Base-by-base conservation (phyloP, 1,140 invertebrate genomes). In the Parapsyche elsis region DNA sequence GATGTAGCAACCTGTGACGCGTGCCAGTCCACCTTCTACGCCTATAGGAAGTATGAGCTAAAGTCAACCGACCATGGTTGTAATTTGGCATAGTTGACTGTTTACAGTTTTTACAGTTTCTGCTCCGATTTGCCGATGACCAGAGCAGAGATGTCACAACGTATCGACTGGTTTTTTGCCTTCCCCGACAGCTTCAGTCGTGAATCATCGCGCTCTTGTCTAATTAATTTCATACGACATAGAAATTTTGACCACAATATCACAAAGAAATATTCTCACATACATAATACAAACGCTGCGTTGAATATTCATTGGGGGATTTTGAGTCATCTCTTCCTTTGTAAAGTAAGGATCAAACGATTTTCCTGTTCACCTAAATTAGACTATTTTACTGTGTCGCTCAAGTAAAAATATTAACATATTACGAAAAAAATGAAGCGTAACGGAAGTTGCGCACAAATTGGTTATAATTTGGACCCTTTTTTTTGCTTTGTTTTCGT, bases 321-420 rank as follows among this genome's bases (percentile, higher is more conserved):
- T 67, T 67, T 67, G 64, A 67, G 24, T 67, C 64, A 67, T 67
- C 24, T 67, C 64, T 67, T 67, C 64, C 64, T 19, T 26, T 67
- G 12, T 4, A 67, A 12, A 12, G n/a, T n/a, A 30, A 30, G 49
- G 73, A 75, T 57, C 21, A 5, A 16, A 57, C 49, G 9, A 46
- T 75, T 75, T 75, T 75, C 73, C 73, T 75, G 73, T 75, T 75
- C 46, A 5, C n/a, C n/a, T 75, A 57, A 75, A 75, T n/a, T 57
- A 14, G 7, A 10, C 45, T 24, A 75, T 75, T 75, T 75, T 75
- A 75, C 64, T 21, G 64, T 49, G 23, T 19, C 23, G 24, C 26
- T 10, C 14, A 49, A 19, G 21, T 74, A 49, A 57, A n/a, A 57
- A 44, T 70, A 61, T 71, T 71, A 38, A 16, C 49, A 53, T 53